phyloP scores from a whole-genome alignment of 1,140 invertebrate species.

The Drosophila elegans region DNA sequence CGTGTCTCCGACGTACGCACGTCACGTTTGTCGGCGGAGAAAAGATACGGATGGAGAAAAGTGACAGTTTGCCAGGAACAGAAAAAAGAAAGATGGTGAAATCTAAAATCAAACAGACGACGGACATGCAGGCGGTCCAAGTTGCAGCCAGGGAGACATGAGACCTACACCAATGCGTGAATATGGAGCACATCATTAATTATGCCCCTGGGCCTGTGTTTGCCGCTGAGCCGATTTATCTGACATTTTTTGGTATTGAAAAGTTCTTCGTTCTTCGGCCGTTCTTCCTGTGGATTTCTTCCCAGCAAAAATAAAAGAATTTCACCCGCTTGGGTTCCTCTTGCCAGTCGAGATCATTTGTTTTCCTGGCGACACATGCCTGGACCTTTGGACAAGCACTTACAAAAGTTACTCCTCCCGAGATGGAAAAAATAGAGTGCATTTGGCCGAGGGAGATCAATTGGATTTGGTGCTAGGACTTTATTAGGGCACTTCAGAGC shows the following conservation, averaged over 20 bases:
- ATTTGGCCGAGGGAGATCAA: slow-evolving; percentile 50
- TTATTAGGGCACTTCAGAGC: slow-evolving; percentile 21
- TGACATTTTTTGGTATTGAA: slow-evolving; percentile 80
- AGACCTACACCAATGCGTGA: slow-evolving; percentile 83
- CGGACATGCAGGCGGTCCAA: slow-evolving; percentile 66
- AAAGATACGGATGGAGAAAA: slow-evolving; percentile 59
- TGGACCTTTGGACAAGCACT: slow-evolving; percentile 56
- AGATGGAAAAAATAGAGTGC: slow-evolving; percentile 16
- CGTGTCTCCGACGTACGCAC: slow-evolving; percentile 54
- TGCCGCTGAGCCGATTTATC: slow-evolving; percentile 67
- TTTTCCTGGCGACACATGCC: slow-evolving; percentile 61
- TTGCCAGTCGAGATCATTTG: slow-evolving; percentile 65
- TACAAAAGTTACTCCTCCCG: slow-evolving; percentile 49
- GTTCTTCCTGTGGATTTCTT: slow-evolving; percentile 79
- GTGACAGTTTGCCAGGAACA: slow-evolving; percentile 73
- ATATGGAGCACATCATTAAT: slow-evolving; percentile 84
- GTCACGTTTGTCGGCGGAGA: slow-evolving; percentile 54
- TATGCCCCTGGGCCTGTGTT: slow-evolving; percentile 64
- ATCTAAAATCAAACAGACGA: slow-evolving; percentile 58
- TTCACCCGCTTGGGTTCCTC: slow-evolving; percentile 55
- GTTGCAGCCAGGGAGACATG: slow-evolving; percentile 24
- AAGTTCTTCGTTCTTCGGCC: slow-evolving; percentile 49
- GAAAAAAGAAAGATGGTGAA: slow-evolving; percentile 59
- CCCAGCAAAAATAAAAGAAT: slow-evolving; percentile 69
- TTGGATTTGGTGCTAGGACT: slow-evolving; percentile 62